Percentiles rank a stretch among this genome's conserved stretches.
Evolutionary conservation across 2,888 invertebrate genomes (phyloP).

Genomic region (Meteorus cinctellus): DNA sequence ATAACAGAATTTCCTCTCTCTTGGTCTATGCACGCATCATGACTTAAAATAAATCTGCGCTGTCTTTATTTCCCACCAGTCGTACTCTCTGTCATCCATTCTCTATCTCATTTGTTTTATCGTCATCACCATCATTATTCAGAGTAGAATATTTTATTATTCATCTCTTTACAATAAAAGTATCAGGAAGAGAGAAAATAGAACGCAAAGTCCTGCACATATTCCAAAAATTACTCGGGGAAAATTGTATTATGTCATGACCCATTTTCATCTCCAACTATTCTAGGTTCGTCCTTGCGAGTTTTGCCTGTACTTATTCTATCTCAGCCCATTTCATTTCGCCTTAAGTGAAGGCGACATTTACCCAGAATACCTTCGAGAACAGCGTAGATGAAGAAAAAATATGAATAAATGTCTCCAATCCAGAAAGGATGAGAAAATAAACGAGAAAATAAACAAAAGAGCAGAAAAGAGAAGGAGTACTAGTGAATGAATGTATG

Average conservation of each 20-base stretch:
- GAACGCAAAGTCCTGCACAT: not conserved
- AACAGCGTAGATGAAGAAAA: too few relatives aligned
- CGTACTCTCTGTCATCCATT: not conserved
- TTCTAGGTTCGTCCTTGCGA: not conserved
- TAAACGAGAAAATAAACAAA: not conserved
- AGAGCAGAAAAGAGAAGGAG: slow-evolving; percentile 24
- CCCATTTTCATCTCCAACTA: not conserved
- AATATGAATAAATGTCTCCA: too few relatives aligned
- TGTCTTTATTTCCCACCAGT: not conserved
- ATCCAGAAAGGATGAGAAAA: too few relatives aligned
- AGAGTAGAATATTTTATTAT: not conserved
- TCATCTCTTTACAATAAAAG: not conserved
- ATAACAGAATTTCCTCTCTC: slow-evolving; percentile 14
- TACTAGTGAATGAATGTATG: slow-evolving; percentile 34
- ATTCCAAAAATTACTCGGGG: not conserved
- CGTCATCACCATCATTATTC: not conserved
- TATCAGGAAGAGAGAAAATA: not conserved
- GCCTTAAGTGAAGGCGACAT: too few relatives aligned
- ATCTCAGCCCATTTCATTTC: too few relatives aligned
- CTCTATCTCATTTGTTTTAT: too few relatives aligned
- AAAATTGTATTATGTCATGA: not conserved
- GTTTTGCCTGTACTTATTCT: not conserved
- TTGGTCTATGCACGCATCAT: slow-evolving; percentile 9
- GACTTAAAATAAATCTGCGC: slow-evolving; percentile 5
- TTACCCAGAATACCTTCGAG: too few relatives aligned